Percentiles rank a stretch among this genome's conserved stretches.
phyloP scores from a whole-genome alignment of 2,888 invertebrate species.

The Epiblema foenella region DNA sequence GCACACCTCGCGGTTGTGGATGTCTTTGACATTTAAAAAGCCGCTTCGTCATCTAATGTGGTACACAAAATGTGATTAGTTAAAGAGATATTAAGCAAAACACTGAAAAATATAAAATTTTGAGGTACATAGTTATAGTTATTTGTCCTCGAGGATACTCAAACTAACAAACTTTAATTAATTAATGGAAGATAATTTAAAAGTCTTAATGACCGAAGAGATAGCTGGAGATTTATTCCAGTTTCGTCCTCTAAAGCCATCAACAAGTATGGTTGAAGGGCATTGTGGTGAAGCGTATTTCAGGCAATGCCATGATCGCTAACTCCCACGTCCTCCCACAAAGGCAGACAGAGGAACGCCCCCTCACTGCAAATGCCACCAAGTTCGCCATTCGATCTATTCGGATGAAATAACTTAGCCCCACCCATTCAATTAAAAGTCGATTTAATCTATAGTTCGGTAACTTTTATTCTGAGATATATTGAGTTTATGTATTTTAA shows the following conservation, averaged over 20 bases:
- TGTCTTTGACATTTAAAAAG: too few species aligned
- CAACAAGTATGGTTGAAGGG: slow-evolving; percentile 10
- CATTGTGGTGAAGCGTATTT: slow-evolving; percentile 24
- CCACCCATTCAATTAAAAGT: slow-evolving; percentile 46
- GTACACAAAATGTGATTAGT: too few species aligned
- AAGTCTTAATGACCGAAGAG: slow-evolving; percentile 16
- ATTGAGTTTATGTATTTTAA: not conserved
- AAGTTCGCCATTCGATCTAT: slow-evolving; percentile 65
- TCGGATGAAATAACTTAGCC: slow-evolving; percentile 54
- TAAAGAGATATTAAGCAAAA: too few species aligned
- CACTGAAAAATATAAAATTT: too few species aligned
- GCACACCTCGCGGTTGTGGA: too few species aligned
- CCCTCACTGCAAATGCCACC: slow-evolving; percentile 66
- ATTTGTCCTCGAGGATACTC: too few species aligned
- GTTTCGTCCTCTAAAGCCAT: slow-evolving; percentile 16
- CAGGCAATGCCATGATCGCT: slow-evolving; percentile 45
- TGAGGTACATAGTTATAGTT: too few species aligned
- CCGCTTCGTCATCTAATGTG: too few species aligned
- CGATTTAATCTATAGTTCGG: not conserved
- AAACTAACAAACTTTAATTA: too few species aligned
- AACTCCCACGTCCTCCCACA: slow-evolving; percentile 51
- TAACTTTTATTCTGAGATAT: not conserved
- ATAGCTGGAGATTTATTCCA: slow-evolving; percentile 6
- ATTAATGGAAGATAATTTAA: not conserved
- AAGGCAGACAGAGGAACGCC: slow-evolving; percentile 60